Evolutionary conservation across 2,888 invertebrate species (phyloP).

Genomic region (Melanargia galathea): DNA sequence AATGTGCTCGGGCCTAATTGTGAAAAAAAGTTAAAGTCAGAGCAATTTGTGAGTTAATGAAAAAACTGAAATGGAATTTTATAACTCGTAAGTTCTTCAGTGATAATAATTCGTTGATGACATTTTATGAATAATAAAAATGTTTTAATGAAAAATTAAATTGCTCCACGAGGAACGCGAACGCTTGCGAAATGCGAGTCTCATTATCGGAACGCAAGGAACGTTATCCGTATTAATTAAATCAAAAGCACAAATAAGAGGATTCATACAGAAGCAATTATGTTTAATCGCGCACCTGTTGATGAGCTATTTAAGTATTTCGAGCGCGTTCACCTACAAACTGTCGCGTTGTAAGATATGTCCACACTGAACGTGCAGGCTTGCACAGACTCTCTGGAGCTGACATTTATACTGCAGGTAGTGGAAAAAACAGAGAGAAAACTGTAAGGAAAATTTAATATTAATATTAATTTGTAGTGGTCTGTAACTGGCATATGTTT

Average conservation of each 20-base stretch:
- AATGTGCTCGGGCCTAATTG: too few species aligned
- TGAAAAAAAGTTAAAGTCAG: too few species aligned
- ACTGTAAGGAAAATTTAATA: too few species aligned
- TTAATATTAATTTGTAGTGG: too few species aligned
- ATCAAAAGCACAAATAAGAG: background rate
- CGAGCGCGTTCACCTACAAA: background rate
- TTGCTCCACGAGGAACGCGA: slow-evolving; percentile 6
- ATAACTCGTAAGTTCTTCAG: background rate
- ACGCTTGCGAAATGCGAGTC: slow-evolving; percentile 5
- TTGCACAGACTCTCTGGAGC: too few species aligned
- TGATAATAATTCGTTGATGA: background rate
- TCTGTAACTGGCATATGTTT: too few species aligned
- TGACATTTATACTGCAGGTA: too few species aligned
- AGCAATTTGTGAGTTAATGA: background rate
- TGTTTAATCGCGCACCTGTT: background rate
- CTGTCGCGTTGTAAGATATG: background rate
- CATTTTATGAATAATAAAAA: slow-evolving; percentile 14
- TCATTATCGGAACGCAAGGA: slow-evolving; percentile 17
- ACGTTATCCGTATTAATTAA: background rate
- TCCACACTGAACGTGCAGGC: too few species aligned
- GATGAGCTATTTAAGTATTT: background rate
- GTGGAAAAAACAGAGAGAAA: too few species aligned
- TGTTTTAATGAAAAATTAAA: slow-evolving; percentile 19
- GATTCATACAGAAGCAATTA: slow-evolving; percentile 1
- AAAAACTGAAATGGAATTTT: background rate